Percentiles rank a stretch among this genome's conserved stretches.
These are phyloP conservation scores for Aphaenogaster rudis DNA, from an alignment of 1,140 invertebrate species.

Conservation along the genomic window DNA sequence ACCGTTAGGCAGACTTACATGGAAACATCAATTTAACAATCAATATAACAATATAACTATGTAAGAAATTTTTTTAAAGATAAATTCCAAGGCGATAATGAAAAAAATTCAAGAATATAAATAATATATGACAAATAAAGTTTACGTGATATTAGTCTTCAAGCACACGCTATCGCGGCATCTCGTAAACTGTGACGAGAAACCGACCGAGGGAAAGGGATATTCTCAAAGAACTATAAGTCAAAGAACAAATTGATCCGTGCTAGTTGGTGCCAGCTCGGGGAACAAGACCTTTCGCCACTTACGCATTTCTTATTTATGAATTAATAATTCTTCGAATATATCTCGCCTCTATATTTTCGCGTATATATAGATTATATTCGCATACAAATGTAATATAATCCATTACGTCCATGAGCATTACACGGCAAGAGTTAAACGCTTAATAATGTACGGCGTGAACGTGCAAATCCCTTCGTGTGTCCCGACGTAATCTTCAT, in stretches of 20 bases:
- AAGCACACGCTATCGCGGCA: slow-evolving; percentile 69
- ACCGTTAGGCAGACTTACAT: not conserved
- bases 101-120: not conserved
- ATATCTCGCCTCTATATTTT: not conserved
- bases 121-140: slow-evolving; percentile 58
- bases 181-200: slow-evolving; percentile 69
- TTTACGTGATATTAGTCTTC: slow-evolving; percentile 54
- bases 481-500: slow-evolving; percentile 21
- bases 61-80: too few species aligned
- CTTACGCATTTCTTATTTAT: slow-evolving; percentile 28
- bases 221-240: slow-evolving; percentile 70
- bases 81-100: not conserved
- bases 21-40: slow-evolving; percentile 7
- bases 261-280: slow-evolving; percentile 66
- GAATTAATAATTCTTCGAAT: slow-evolving; percentile 46
- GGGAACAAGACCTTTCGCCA: not conserved
- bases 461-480: not conserved
- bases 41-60: not conserved
- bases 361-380: not conserved
- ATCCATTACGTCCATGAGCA: not conserved
- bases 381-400: not conserved
- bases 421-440: slow-evolving; percentile 7
- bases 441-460: slow-evolving; percentile 3
- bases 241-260: slow-evolving; percentile 75
- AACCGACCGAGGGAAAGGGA: not conserved